A percentile compares a stretch with the other conserved stretches of the same genome.
Evolutionary conservation across 1,140 invertebrate species (phyloP).

Genomic region (Drosophila lowei): DNA sequence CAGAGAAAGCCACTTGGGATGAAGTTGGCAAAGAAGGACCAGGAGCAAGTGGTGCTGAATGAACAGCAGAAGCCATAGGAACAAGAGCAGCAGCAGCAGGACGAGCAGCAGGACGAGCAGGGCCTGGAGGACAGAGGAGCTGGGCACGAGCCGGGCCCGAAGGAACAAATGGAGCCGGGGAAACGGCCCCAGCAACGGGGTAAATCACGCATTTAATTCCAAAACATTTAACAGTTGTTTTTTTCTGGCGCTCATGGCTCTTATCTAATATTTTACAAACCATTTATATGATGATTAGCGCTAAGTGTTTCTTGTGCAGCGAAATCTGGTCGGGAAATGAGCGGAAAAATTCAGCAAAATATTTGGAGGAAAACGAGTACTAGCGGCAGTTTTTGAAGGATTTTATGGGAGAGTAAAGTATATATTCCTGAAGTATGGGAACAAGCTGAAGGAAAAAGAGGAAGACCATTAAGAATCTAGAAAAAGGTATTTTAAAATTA

Average conservation of each 20-base stretch:
- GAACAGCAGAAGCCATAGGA: constrained; percentile 1
- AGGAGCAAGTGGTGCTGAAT: background rate
- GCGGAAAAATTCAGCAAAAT: background rate
- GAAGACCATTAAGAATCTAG: no score
- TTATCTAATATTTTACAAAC: constrained; percentile 82
- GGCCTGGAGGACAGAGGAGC: no score
- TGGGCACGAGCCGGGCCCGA: no score
- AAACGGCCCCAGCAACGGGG: constrained; percentile 57
- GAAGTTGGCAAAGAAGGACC: background rate
- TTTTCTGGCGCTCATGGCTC: constrained; percentile 35
- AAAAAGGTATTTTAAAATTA: no score
- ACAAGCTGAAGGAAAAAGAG: background rate
- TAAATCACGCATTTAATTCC: constrained; percentile 82
- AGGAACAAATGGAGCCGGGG: background rate
- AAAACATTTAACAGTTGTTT: constrained; percentile 79
- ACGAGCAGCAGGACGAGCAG: background rate
- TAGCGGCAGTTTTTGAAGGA: background rate
- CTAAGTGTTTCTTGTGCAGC: constrained; percentile 47
- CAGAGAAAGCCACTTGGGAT: constrained; percentile 29
- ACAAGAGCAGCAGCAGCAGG: no score
- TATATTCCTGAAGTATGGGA: background rate
- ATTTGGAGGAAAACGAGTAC: background rate
- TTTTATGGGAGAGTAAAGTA: background rate
- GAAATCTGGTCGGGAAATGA: background rate
- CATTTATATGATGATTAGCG: constrained; percentile 81